phyloP scores from a whole-genome alignment of 2,888 invertebrate genomes.

The Platycheirus rosarum region DNA sequence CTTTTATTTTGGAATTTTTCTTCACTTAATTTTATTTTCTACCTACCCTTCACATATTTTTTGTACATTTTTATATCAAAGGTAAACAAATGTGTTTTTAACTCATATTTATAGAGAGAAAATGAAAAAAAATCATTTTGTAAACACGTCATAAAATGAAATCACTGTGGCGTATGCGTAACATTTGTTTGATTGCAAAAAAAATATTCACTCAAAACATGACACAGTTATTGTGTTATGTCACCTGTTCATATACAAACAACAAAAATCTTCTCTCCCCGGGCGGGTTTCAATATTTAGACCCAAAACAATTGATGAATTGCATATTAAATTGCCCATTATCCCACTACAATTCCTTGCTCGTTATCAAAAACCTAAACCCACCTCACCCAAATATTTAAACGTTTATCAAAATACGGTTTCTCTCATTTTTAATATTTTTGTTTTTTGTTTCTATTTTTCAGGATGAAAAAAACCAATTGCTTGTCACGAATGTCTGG shows the following conservation, averaged over 20 bases:
- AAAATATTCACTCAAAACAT: background rate
- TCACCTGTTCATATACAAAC: background rate
- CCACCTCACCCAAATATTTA: background rate
- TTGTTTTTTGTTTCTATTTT: too few relatives aligned
- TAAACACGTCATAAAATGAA: background rate
- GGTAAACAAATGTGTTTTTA: too few relatives aligned
- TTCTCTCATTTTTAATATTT: slow-evolving; percentile 76
- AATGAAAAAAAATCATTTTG: too few relatives aligned
- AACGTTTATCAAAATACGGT: slow-evolving; percentile 15
- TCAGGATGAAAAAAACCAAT: slow-evolving; percentile 95
- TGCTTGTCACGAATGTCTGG: slow-evolving; percentile 98
- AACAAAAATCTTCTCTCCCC: background rate
- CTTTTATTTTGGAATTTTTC: too few relatives aligned
- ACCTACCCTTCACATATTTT: too few relatives aligned
- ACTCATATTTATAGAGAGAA: too few relatives aligned
- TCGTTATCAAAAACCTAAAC: background rate
- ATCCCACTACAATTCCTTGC: background rate
- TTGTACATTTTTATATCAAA: too few relatives aligned
- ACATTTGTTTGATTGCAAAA: background rate
- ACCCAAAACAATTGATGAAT: slow-evolving; percentile 7
- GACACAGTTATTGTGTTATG: background rate
- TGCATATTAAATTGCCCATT: slow-evolving; percentile 16
- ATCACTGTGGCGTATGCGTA: slow-evolving; percentile 38
- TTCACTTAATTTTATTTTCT: too few relatives aligned
- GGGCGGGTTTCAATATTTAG: slow-evolving; percentile 7